Conservation (phyloP, 2,113 vertebrate species). For the Coptodon bakossiorum region DNA sequence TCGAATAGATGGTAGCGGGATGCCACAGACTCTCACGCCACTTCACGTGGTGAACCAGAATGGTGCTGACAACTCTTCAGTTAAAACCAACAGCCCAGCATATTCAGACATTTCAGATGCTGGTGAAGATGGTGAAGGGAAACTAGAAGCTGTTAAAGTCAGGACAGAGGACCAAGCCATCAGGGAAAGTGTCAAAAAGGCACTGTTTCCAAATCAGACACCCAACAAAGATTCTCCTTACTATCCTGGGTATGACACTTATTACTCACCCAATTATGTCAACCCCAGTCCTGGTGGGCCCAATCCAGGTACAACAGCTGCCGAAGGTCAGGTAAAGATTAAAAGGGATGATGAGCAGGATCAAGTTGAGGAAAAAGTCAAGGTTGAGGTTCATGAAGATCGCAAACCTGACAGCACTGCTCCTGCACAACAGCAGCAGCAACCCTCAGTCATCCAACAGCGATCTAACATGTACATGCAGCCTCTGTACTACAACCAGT, state of each 20-base stretch:
- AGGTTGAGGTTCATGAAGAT: constrained; percentile 84
- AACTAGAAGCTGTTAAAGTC: constrained; percentile 80
- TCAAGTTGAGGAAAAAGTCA: constrained; percentile 79
- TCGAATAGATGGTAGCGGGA: constrained; percentile 82
- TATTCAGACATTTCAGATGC: constrained; percentile 98
- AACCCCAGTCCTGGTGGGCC: constrained; percentile 85
- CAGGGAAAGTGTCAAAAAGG: constrained; percentile 92
- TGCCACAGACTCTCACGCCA: constrained; percentile 85
- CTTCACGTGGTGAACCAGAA: constrained; percentile 89
- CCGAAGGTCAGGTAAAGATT: constrained; percentile 81
- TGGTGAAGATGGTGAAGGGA: constrained; percentile 93
- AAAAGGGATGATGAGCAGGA: constrained; percentile 92
- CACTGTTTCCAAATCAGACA: constrained; percentile 84
- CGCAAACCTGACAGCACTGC: constrained; percentile 79
- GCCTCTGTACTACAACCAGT: constrained; percentile 97
- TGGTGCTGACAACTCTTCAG: constrained; percentile 88
- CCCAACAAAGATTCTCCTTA: constrained; percentile 91
- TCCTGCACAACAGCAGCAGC: constrained; percentile 60
- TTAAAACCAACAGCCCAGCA: constrained; percentile 94
- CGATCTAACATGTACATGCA: constrained; percentile 99
- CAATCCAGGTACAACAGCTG: constrained; percentile 68
- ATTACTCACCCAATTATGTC: constrained; percentile 91
- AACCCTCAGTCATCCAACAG: constrained; percentile 93
- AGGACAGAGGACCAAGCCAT: constrained; percentile 85
- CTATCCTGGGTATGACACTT: constrained; percentile 87